Conservation (phyloP, 2,888 invertebrate genomes). For the Physocephala rufipes region DNA sequence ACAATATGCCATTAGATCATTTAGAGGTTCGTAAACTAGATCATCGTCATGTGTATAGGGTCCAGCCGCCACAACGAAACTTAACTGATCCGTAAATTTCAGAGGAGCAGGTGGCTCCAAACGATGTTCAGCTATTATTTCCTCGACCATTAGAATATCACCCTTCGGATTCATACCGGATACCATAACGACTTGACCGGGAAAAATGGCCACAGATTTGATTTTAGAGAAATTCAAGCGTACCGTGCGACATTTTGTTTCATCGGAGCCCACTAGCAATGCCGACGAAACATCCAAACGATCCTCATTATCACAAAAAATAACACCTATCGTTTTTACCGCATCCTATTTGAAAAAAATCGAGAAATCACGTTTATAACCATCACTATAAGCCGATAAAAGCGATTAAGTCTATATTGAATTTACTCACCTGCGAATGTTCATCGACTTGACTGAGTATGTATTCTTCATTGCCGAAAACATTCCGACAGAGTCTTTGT, state of each 20-base stretch:
- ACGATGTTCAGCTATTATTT: constrained; percentile 71
- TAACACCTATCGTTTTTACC: constrained; percentile 72
- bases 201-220: constrained; percentile 63
- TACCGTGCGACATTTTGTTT: constrained; percentile 68
- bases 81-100: constrained; percentile 69
- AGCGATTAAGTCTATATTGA: neutral
- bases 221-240: constrained; percentile 67
- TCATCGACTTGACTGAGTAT: constrained; percentile 60
- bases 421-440: constrained; percentile 52
- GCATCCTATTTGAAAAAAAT: constrained; percentile 46
- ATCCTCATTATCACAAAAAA: constrained; percentile 78
- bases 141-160: constrained; percentile 73
- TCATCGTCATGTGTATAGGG: constrained; percentile 85
- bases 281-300: constrained; percentile 77
- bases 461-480: constrained; percentile 55
- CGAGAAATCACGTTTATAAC: too few species aligned
- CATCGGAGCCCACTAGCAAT: constrained; percentile 73
- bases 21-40: constrained; percentile 81
- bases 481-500: constrained; percentile 58
- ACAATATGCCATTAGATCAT: constrained; percentile 78
- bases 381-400: neutral
- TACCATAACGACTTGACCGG: constrained; percentile 71
- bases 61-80: constrained; percentile 81
- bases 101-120: constrained; percentile 64
- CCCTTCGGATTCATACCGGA: constrained; percentile 79